Conservation (phyloP, 2,888 invertebrate species). For the Drepana falcataria region DNA sequence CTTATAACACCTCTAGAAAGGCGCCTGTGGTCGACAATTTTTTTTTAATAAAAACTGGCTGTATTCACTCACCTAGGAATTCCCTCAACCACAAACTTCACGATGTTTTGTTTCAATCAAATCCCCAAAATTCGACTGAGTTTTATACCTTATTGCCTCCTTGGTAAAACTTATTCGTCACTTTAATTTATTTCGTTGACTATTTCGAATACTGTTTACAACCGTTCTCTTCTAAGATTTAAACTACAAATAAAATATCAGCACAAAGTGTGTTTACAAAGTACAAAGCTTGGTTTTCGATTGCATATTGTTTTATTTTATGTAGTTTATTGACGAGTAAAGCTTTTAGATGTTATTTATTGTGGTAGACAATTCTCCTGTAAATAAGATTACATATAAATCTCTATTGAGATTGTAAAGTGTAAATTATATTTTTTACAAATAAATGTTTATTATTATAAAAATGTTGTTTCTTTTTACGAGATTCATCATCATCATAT, state of each 20-base stretch:
- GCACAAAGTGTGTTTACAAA: neutral
- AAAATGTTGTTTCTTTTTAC: conserved; percentile 7
- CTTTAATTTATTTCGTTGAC: no score
- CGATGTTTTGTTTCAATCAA: no score
- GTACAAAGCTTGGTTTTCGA: conserved; percentile 1
- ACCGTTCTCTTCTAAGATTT: neutral
- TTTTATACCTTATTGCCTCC: no score
- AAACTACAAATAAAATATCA: neutral
- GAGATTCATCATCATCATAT: no score
- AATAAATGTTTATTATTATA: conserved; percentile 48
- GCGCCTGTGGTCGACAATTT: no score
- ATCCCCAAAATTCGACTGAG: no score
- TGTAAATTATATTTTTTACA: conserved; percentile 59
- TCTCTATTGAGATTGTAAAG: conserved; percentile 70
- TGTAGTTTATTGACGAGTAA: conserved; percentile 25
- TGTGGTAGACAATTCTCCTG: conserved; percentile 35
- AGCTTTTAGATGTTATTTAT: conserved; percentile 42
- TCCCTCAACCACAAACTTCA: no score
- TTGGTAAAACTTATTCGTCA: no score
- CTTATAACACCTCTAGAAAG: no score
- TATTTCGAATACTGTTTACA: neutral
- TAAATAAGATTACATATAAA: conserved; percentile 45
- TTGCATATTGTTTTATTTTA: conserved; percentile 4
- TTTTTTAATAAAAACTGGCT: no score
- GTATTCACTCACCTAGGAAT: no score